These are phyloP conservation scores for Ophion ventricosus DNA, from an alignment of 2,888 invertebrate species.

Conservation along the genomic window DNA sequence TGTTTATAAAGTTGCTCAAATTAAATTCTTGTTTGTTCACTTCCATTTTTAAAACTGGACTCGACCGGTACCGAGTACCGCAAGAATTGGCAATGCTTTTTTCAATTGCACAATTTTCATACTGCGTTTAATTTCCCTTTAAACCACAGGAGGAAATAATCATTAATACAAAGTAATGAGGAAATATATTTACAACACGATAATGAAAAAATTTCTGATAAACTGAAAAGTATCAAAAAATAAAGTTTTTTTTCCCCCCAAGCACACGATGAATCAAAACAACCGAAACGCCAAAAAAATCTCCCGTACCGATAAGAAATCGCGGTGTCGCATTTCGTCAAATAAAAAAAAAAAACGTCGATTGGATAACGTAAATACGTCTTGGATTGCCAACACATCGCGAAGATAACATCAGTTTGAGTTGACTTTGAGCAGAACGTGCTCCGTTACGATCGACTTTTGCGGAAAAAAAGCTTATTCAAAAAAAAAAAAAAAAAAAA, in stretches of 20 bases:
- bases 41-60: no score
- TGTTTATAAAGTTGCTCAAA: no score
- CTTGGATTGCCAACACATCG: slow-evolving; percentile 45
- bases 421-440: slow-evolving; percentile 5
- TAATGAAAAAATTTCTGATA: neutral
- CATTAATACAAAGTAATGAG: no score
- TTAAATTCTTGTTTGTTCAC: no score
- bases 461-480: neutral
- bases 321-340: neutral
- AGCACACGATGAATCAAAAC: neutral
- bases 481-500: neutral
- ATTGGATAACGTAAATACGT: slow-evolving; percentile 22
- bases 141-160: no score
- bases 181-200: no score
- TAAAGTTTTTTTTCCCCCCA: neutral
- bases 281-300: neutral
- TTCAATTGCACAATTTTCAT: no score
- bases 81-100: no score
- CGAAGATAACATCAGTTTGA: slow-evolving; percentile 39
- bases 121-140: no score
- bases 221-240: neutral
- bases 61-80: no score
- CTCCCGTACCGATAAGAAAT: neutral
- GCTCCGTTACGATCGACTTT: slow-evolving; percentile 3
- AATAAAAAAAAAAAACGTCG: neutral